A percentile compares a stretch with the other conserved stretches of the same genome.
These are phyloP conservation scores for Gopherus evgoodei DNA, from an alignment of 2,113 vertebrate species.

Conservation along the genomic window DNA sequence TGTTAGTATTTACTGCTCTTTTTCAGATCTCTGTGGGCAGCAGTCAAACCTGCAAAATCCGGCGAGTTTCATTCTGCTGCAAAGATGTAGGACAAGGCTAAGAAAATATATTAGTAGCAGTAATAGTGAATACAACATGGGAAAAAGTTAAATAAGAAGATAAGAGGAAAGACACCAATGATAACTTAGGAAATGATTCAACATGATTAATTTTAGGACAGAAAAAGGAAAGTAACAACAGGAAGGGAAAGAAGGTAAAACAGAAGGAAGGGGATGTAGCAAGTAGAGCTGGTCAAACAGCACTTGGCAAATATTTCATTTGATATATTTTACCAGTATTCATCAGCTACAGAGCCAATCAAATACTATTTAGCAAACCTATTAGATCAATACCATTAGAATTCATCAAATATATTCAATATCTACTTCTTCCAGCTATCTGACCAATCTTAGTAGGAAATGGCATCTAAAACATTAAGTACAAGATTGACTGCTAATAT, in stretches of 20 bases:
- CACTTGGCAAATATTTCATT: neutral
- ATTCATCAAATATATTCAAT: neutral
- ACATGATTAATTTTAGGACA: neutral
- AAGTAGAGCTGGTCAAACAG: neutral
- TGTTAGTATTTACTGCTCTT: neutral
- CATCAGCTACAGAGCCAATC: neutral
- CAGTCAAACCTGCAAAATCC: fast-evolving
- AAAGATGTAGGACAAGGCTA: neutral
- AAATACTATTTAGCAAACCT: neutral
- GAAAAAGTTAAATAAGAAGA: neutral
- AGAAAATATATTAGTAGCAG: neutral
- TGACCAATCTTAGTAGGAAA: neutral
- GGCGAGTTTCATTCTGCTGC: neutral
- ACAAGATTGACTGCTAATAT: neutral
- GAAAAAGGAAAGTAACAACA: neutral
- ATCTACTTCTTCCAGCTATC: neutral
- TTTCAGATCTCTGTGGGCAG: neutral
- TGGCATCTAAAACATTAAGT: neutral
- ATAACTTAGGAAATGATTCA: neutral
- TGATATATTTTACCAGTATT: neutral
- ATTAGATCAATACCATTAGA: neutral
- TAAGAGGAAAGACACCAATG: neutral
- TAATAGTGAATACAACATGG: neutral
- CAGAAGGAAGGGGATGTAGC: neutral
- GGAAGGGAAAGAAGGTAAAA: neutral